phyloP scores from a whole-genome alignment of 2,888 invertebrate species.

The Perdita meconis region DNA sequence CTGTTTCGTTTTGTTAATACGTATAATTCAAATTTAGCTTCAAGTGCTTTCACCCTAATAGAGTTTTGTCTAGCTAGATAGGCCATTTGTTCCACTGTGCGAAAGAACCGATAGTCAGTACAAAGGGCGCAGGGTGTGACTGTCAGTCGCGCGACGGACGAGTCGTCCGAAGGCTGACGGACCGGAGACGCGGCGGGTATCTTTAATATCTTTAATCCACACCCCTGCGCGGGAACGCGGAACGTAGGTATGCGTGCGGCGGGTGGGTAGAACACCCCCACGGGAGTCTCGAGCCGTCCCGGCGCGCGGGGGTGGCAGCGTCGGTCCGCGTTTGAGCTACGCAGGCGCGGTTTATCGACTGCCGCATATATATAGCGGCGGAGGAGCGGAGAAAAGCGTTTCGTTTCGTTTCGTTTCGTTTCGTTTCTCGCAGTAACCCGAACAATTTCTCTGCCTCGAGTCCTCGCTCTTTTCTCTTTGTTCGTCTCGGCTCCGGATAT shows the following conservation, averaged over 20 bases:
- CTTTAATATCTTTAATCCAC: constrained; percentile 76
- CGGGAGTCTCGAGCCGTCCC: constrained; percentile 37
- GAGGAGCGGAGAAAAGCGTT: constrained; percentile 70
- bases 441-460: constrained; percentile 76
- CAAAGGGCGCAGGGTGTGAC: constrained; percentile 52
- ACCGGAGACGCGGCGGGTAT: constrained; percentile 43
- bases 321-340: constrained; percentile 69
- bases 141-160: constrained; percentile 14
- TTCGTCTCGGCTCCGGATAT: constrained; percentile 77
- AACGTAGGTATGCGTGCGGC: constrained; percentile 68
- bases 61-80: too few relatives aligned
- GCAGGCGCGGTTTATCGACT: constrained; percentile 82
- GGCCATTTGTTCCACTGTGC: too few relatives aligned
- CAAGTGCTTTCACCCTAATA: too few relatives aligned
- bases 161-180: constrained; percentile 7
- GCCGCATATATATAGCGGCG: constrained; percentile 69
- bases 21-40: too few relatives aligned
- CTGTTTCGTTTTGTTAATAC: too few relatives aligned
- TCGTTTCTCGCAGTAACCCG: constrained; percentile 76
- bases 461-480: constrained; percentile 66
- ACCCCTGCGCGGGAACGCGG: constrained; percentile 67
- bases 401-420: constrained; percentile 71
- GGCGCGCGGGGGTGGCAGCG: constrained; percentile 29
- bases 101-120: too few relatives aligned
- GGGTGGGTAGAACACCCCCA: constrained; percentile 39